These are phyloP conservation scores for Drosophila sulfurigaster DNA, from an alignment of 1,140 invertebrate genomes.

Conservation along the genomic window DNA sequence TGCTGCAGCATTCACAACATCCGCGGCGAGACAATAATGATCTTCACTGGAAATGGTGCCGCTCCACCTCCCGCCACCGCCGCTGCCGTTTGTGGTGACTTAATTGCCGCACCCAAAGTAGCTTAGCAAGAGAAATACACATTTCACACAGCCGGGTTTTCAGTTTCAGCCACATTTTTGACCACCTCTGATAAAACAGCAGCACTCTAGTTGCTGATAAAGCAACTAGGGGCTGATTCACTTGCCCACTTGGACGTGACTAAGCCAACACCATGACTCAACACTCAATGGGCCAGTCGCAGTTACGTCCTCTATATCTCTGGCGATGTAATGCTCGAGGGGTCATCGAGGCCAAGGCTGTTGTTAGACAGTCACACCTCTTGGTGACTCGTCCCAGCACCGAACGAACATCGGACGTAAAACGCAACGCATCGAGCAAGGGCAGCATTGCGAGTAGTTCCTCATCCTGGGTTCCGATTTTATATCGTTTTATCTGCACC, in stretches of 20 bases:
- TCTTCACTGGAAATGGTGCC: constrained; percentile 75
- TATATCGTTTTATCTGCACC: constrained; percentile 38
- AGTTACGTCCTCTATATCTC: no score
- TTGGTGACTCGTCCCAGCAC: constrained; percentile 29
- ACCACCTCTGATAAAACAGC: constrained; percentile 59
- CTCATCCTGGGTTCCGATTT: constrained; percentile 21
- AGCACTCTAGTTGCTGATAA: constrained; percentile 39
- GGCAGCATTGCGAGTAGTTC: constrained; percentile 50
- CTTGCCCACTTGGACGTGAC: constrained; percentile 40
- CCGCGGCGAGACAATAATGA: constrained; percentile 79
- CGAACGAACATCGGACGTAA: constrained; percentile 56
- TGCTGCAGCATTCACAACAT: constrained; percentile 53
- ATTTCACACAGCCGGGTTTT: constrained; percentile 56
- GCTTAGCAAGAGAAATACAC: constrained; percentile 60
- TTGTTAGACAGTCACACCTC: constrained; percentile 6
- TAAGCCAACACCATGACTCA: constrained; percentile 25
- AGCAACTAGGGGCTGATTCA: constrained; percentile 58
- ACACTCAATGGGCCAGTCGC: neutral
- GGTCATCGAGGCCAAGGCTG: neutral
- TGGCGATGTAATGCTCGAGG: neutral
- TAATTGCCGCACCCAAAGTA: constrained; percentile 76
- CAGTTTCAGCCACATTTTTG: constrained; percentile 30
- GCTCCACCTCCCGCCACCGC: constrained; percentile 13
- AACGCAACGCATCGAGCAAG: constrained; percentile 58
- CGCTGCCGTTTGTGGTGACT: constrained; percentile 61